Percentiles rank a stretch among this genome's conserved stretches.
Evolutionary conservation across 2,797 vertebrate species (phyloP).

Genomic region (Lagodon rhomboides): DNA sequence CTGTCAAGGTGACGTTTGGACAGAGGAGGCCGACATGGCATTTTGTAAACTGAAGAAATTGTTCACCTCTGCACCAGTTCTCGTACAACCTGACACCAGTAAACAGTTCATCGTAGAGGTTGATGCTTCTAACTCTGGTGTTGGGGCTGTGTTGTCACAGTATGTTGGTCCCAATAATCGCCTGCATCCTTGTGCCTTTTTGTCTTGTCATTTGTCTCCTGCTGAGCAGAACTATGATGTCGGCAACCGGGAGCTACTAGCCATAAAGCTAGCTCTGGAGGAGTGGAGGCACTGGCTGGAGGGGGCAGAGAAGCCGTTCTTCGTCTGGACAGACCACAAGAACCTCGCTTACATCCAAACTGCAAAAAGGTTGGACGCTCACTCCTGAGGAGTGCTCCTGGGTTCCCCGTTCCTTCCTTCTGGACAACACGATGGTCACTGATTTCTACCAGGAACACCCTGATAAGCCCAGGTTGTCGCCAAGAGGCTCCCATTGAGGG

Average conservation of each 20-base stretch:
- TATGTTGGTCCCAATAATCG: too few species aligned
- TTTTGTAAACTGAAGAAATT: rapidly evolving
- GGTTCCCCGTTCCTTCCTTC: too few species aligned
- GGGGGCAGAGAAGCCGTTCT: neutral
- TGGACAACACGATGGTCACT: too few species aligned
- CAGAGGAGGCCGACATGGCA: neutral
- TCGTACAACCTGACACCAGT: too few species aligned
- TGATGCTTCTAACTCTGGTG: too few species aligned
- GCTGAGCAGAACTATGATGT: neutral
- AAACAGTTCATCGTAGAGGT: too few species aligned
- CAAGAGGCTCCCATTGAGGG: too few species aligned
- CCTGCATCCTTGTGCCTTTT: neutral
- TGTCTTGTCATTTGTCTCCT: neutral
- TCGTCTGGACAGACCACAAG: neutral
- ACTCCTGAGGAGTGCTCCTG: too few species aligned
- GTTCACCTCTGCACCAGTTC: too few species aligned
- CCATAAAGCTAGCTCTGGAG: neutral
- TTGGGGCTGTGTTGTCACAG: neutral
- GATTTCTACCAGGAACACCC: too few species aligned
- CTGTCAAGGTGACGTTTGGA: rapidly evolving
- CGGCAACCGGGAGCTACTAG: too few species aligned
- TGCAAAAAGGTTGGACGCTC: neutral
- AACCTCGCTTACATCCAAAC: neutral
- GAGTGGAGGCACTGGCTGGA: neutral
- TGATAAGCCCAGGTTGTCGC: too few species aligned